Base-by-base conservation (phyloP, 2,113 vertebrate species). In the Sinocyclocheilus anshuiensis region DNA sequence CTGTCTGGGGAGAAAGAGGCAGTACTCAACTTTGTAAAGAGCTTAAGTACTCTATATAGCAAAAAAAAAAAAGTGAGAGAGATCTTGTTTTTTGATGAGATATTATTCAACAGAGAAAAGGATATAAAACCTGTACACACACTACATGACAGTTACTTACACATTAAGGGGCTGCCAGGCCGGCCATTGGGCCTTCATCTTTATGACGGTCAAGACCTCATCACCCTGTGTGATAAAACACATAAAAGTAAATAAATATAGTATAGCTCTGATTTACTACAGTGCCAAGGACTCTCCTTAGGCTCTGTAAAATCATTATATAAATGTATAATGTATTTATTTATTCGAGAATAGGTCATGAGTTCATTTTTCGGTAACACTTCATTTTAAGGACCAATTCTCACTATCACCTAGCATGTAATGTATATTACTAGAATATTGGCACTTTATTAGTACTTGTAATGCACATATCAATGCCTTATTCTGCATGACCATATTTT, bases 141-240 rank as follows among this genome's bases (percentile, higher is more conserved):
- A 57, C 20, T 42, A 1, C 36, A 48, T 55, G 22, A 72, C 36
- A 59, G 69, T 79, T 93, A 97, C 98, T 99, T 96, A 99, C 98
- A 99, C 96, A 26, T 98, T 99, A 57, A 97, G 92, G 5, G 98
- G 98, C 88, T 99, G 98, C 98, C 98, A 99, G 87, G 98, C 98
- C 0, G 98, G 98, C 98, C 98, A 99, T 91, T 99, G 98, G 0
- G 98, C 98, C 95, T 99, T 99, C 92, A 98, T 97, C 94, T 99
- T 99, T 95, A 99, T 98, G 93, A 99, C 98, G 0, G 98, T 99
- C 89, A 99, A 93, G 88, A 99, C 97, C 0, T 98, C 97, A 89
- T 99, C 98, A 1, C 98, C 98, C 98, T 99, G 93, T 89, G 91
- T 92, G 87, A 76, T 89, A 81, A 91, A 87, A 84, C 67, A 77